These are phyloP conservation scores for Leucopsar rothschildi DNA, from an alignment of 2,113 vertebrate species.

Conservation along the genomic window DNA sequence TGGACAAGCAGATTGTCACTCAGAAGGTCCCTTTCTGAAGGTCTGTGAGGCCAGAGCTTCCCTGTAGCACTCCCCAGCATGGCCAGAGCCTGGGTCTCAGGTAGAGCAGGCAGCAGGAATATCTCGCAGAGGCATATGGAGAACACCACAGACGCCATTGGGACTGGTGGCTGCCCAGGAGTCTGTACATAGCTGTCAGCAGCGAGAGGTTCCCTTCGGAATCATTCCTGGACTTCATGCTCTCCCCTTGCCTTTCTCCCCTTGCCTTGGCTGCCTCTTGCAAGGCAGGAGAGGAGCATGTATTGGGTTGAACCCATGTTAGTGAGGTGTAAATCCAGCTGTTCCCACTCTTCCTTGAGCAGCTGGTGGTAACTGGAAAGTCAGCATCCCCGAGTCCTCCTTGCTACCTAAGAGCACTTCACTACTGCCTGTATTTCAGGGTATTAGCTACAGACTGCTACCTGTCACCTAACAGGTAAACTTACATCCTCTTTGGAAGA, in stretches of 20 bases:
- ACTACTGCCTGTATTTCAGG: neutral
- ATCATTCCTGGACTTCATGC: fast-evolving
- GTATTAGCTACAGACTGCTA: neutral
- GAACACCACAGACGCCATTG: fast-evolving
- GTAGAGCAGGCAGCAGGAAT: neutral
- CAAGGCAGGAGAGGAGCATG: neutral
- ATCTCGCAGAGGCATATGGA: neutral
- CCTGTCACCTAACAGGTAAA: neutral
- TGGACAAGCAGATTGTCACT: neutral
- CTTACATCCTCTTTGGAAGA: neutral
- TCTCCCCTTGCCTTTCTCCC: neutral
- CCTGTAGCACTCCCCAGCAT: neutral
- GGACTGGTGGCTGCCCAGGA: neutral
- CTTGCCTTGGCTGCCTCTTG: neutral
- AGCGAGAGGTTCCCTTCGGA: neutral
- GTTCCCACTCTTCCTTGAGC: neutral
- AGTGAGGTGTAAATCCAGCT: neutral
- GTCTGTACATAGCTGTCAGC: neutral
- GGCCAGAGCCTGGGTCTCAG: neutral
- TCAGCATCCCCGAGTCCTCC: neutral
- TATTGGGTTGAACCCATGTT: neutral
- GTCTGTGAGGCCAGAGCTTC: neutral
- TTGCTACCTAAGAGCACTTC: neutral
- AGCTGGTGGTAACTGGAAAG: neutral
- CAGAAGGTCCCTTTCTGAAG: neutral